Conservation (phyloP, 2,797 vertebrate species). For the Gambelia wislizenii region DNA sequence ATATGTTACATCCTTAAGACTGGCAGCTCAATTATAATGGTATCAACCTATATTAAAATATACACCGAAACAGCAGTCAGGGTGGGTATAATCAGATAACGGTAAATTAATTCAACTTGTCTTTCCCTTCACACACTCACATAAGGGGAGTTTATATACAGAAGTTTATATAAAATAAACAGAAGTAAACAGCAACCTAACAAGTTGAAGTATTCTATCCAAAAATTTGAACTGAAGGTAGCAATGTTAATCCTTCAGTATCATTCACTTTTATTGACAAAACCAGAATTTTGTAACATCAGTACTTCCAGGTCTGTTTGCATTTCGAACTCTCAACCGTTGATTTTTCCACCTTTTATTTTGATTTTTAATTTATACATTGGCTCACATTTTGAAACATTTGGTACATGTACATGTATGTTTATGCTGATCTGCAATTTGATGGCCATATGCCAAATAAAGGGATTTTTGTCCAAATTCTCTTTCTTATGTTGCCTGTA, state of each 20-base stretch:
- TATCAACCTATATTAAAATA: slow-evolving; percentile 22
- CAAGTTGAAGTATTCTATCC: slow-evolving; percentile 50
- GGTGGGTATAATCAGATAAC: slow-evolving; percentile 52
- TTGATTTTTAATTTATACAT: neutral
- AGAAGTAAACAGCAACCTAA: slow-evolving; percentile 34
- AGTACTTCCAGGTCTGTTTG: slow-evolving; percentile 39
- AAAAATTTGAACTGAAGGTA: slow-evolving; percentile 41
- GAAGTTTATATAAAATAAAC: slow-evolving; percentile 7
- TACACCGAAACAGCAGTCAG: neutral
- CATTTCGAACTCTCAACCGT: neutral
- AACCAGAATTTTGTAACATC: slow-evolving; percentile 26
- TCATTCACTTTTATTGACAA: neutral
- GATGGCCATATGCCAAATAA: neutral
- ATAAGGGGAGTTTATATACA: slow-evolving; percentile 12
- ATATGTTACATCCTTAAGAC: slow-evolving; percentile 34
- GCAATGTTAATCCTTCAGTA: slow-evolving; percentile 38
- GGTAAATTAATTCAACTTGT: rapidly evolving
- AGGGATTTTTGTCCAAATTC: neutral
- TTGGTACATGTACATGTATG: rapidly evolving
- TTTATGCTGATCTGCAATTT: neutral
- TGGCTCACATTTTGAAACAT: rapidly evolving
- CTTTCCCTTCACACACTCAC: neutral
- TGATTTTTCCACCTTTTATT: neutral
- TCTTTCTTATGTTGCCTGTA: rapidly evolving
- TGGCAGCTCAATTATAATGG: slow-evolving; percentile 43